Percentiles rank a stretch among this genome's conserved stretches.
These are phyloP conservation scores for Paracanthobrama guichenoti DNA, from an alignment of 2,113 vertebrate genomes.

Conservation along the genomic window DNA sequence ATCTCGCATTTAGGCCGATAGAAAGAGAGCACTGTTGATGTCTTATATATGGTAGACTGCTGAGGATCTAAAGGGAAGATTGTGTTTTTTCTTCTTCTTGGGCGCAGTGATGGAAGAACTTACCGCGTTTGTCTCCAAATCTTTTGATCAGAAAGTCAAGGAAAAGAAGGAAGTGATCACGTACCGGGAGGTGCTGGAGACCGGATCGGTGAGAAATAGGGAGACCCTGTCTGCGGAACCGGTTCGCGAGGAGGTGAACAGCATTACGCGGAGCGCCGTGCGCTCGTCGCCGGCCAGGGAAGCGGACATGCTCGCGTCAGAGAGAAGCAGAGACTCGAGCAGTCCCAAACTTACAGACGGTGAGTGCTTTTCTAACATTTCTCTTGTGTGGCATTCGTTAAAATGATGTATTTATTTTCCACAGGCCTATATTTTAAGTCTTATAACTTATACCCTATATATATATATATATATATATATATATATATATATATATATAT, in stretches of 20 bases:
- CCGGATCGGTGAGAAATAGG: constrained; percentile 84
- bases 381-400: neutral
- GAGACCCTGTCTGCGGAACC: constrained; percentile 80
- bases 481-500: too few species aligned
- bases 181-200: constrained; percentile 94
- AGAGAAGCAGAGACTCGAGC: constrained; percentile 84
- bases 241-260: constrained; percentile 82
- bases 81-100: constrained; percentile 53
- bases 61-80: constrained; percentile 58
- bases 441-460: neutral
- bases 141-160: constrained; percentile 97
- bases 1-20: constrained; percentile 72
- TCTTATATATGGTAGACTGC: constrained; percentile 79
- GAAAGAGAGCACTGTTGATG: constrained; percentile 81
- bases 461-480: too few species aligned
- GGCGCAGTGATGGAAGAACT: constrained; percentile 93
- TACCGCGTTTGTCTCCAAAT: constrained; percentile 96
- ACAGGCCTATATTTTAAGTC: neutral
- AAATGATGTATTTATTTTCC: neutral
- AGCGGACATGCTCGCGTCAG: constrained; percentile 87
- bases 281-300: constrained; percentile 82
- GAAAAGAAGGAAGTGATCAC: constrained; percentile 97
- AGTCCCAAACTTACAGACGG: constrained; percentile 94
- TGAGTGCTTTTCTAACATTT: constrained; percentile 65
- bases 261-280: constrained; percentile 79